phyloP scores from a whole-genome alignment of 2,888 invertebrate genomes.

The Ophraella communa region DNA sequence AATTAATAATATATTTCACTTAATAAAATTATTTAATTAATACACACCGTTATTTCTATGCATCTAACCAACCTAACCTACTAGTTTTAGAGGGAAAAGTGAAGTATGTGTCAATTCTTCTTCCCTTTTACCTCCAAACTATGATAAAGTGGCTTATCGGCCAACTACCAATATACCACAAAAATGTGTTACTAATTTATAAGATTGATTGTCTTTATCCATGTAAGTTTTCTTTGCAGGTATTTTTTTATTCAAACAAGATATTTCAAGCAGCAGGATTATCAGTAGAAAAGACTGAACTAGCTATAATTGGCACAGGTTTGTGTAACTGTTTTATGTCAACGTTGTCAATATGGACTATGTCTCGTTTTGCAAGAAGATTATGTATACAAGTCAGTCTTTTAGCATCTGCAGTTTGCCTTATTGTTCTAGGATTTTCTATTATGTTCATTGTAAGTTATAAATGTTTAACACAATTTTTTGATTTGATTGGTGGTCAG shows the following conservation, averaged over 20 bases:
- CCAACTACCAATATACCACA: no score
- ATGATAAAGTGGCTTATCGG: no score
- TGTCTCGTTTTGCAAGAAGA: slow-evolving; percentile 73
- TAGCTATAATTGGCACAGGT: slow-evolving; percentile 83
- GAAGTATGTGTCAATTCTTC: no score
- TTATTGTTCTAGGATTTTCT: slow-evolving; percentile 68
- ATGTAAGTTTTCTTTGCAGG: slow-evolving; percentile 62
- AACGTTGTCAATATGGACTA: slow-evolving; percentile 68
- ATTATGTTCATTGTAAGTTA: slow-evolving; percentile 71
- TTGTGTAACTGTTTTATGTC: slow-evolving; percentile 73
- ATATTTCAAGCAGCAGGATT: slow-evolving; percentile 80
- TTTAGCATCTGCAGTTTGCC: slow-evolving; percentile 64
- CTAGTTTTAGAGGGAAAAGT: no score
- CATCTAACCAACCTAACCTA: no score
- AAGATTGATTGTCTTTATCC: no score
- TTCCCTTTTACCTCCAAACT: no score
- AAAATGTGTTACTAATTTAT: no score
- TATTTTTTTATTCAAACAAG: slow-evolving; percentile 84
- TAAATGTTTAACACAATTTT: not conserved
- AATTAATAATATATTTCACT: no score
- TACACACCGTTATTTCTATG: no score
- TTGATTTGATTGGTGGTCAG: not conserved
- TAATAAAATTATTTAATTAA: no score
- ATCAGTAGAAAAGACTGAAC: slow-evolving; percentile 66
- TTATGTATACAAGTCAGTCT: slow-evolving; percentile 71